Percentiles rank a stretch among this genome's conserved stretches.
These are phyloP conservation scores for Chrysomela aeneicollis DNA, from an alignment of 2,888 invertebrate species.

Conservation along the genomic window DNA sequence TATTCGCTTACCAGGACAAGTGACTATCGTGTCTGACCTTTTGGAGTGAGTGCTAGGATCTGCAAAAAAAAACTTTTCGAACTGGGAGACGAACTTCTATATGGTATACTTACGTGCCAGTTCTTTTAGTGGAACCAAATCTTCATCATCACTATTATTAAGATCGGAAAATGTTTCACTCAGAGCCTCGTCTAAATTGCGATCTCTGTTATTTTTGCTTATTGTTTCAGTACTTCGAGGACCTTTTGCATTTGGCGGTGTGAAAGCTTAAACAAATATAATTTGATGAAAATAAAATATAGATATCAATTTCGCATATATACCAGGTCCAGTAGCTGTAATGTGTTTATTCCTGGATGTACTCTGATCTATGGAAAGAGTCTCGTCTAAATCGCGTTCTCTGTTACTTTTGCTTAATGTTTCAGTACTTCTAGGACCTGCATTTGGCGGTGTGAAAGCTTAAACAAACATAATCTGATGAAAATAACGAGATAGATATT, in stretches of 20 bases:
- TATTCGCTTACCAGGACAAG: no score
- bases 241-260: constrained; percentile 6
- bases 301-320: constrained; percentile 7
- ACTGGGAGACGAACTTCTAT: constrained; percentile 6
- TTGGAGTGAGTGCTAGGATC: constrained; percentile 16
- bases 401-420: constrained; percentile 9
- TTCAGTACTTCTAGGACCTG: constrained; percentile 2
- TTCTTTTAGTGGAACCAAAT: constrained; percentile 15
- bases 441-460: constrained; percentile 14
- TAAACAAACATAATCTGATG: constrained; percentile 3
- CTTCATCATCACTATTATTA: constrained; percentile 16
- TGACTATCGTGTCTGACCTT: neutral
- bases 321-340: constrained; percentile 16
- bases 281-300: constrained; percentile 1
- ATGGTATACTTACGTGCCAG: constrained; percentile 12
- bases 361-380: no score
- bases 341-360: constrained; percentile 13
- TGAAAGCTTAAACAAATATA: constrained; percentile 13
- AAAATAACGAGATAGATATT: constrained; percentile 9
- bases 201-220: constrained; percentile 10
- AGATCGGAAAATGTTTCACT: constrained; percentile 8
- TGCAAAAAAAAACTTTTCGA: constrained; percentile 12
- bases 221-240: constrained; percentile 4
- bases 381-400: constrained; percentile 1
- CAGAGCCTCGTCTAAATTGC: constrained; percentile 8